A percentile compares a stretch with the other conserved stretches of the same genome.
These are phyloP conservation scores for Passer montanus DNA, from an alignment of 2,113 vertebrate genomes.

Conservation along the genomic window DNA sequence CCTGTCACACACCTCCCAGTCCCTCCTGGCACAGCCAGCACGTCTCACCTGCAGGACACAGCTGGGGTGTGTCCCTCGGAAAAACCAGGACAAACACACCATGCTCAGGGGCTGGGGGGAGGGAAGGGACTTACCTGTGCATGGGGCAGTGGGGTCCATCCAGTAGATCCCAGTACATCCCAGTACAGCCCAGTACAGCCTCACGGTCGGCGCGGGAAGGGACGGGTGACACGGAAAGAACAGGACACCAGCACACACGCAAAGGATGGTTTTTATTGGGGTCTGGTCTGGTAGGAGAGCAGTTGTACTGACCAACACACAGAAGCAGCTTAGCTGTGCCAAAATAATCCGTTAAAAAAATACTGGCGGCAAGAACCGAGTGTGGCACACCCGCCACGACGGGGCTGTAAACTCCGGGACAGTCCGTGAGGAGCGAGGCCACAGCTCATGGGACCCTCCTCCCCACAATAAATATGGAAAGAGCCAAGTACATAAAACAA, in stretches of 20 bases:
- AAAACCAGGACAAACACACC: background rate
- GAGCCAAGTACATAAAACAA: conserved; percentile 76
- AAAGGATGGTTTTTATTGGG: conserved; percentile 87
- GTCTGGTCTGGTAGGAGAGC: conserved; percentile 76
- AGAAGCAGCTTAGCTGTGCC: conserved; percentile 78
- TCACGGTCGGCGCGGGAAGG: fast-evolving
- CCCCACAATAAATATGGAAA: conserved; percentile 79
- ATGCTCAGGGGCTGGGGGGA: fast-evolving
- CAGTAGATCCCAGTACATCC: background rate
- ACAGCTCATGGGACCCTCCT: conserved; percentile 22
- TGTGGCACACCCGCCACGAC: conserved; percentile 33
- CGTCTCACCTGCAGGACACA: background rate
- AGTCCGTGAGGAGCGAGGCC: background rate
- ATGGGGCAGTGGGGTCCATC: fast-evolving
- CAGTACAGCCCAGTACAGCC: background rate
- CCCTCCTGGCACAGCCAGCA: background rate
- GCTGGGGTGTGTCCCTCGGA: fast-evolving
- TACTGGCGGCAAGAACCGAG: conserved; percentile 67
- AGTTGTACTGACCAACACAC: conserved; percentile 78
- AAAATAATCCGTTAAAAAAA: conserved; percentile 37
- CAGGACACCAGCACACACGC: conserved; percentile 55
- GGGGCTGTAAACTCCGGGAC: conserved; percentile 44
- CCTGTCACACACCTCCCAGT: fast-evolving
- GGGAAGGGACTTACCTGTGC: background rate
- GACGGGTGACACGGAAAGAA: background rate